Evolutionary conservation across 2,797 vertebrate genomes (phyloP).

Genomic region (Pangasius larnaudii): DNA sequence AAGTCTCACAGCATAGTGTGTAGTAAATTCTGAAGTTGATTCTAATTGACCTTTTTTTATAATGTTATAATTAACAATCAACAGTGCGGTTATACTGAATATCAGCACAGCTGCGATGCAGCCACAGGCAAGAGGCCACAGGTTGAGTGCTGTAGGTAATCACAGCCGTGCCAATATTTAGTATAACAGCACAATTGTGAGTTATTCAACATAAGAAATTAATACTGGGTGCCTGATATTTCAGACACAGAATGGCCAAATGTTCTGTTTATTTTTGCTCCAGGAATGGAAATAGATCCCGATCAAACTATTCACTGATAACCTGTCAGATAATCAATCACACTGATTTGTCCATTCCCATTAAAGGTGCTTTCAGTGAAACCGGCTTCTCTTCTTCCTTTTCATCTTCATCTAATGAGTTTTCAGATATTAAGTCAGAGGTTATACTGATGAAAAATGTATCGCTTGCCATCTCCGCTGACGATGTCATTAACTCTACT

Average conservation of each 20-base stretch:
- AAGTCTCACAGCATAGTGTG: background rate
- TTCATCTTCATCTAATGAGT: background rate
- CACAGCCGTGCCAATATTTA: background rate
- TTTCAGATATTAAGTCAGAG: no score
- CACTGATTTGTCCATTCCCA: no score
- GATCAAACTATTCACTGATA: no score
- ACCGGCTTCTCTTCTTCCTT: background rate
- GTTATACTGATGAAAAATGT: no score
- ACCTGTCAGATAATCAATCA: no score
- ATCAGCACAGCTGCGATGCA: background rate
- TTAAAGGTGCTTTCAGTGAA: background rate
- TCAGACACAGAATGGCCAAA: no score
- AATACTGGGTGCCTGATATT: no score
- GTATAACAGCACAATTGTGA: background rate
- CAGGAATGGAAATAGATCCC: no score
- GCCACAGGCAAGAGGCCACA: background rate
- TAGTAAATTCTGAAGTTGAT: background rate
- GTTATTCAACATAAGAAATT: background rate
- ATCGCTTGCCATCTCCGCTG: no score
- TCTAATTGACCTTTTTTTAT: background rate
- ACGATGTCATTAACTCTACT: no score
- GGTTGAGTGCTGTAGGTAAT: background rate
- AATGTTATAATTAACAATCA: background rate
- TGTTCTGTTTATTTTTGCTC: no score
- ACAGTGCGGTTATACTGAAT: background rate